Evolutionary conservation across 2,113 vertebrate genomes (phyloP).

Genomic region (Casuarius casuarius): DNA sequence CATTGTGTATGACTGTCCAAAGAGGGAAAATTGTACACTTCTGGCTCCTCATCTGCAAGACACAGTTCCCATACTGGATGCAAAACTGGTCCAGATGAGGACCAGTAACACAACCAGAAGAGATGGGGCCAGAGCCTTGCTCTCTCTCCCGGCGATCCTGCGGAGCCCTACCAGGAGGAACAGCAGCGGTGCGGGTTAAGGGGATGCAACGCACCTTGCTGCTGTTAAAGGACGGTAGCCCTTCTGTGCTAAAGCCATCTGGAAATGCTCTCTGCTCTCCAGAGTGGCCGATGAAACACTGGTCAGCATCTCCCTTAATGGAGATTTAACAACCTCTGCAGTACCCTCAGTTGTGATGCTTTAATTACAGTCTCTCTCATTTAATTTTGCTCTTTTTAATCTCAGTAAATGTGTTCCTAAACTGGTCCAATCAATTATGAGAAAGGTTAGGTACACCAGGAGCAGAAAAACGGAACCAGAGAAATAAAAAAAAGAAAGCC

Average conservation of each 20-base stretch:
- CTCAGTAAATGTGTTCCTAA: background rate
- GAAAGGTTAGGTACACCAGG: background rate
- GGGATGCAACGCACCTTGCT: background rate
- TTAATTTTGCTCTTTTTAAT: conserved; percentile 5
- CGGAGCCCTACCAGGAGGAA: background rate
- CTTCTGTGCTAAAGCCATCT: background rate
- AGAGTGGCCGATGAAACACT: background rate
- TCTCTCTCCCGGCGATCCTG: background rate
- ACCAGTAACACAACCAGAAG: background rate
- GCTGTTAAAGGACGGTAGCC: background rate
- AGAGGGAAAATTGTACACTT: background rate
- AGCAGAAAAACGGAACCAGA: background rate
- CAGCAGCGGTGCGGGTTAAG: rapidly evolving
- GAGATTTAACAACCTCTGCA: background rate
- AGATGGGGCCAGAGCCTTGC: background rate
- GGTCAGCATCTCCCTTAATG: background rate
- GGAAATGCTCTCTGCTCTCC: background rate
- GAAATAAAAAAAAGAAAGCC: background rate
- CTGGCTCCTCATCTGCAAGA: background rate
- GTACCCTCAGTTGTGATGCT: background rate
- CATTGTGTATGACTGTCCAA: background rate
- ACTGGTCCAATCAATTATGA: background rate
- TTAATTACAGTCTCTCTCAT: background rate
- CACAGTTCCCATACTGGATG: background rate
- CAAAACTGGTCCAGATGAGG: background rate